phyloP scores from a whole-genome alignment of 2,888 invertebrate species.

The Pristionchus japonicus region DNA sequence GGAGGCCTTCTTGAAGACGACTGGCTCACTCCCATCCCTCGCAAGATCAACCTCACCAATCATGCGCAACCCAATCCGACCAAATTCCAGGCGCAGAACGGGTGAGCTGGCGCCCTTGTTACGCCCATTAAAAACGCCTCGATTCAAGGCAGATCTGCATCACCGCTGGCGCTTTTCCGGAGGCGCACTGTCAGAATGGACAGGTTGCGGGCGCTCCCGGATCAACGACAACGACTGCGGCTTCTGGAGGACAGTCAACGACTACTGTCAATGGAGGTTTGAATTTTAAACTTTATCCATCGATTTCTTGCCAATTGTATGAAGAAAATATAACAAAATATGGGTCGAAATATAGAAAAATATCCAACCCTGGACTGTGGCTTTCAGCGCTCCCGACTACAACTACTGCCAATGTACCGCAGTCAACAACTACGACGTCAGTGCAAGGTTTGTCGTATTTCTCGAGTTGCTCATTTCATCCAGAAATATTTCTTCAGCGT shows the following conservation, averaged over 20 bases:
- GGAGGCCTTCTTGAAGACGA: constrained; percentile 48
- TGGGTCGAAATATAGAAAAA: no score
- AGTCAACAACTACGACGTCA: neutral
- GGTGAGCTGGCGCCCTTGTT: neutral
- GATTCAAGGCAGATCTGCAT: constrained; percentile 39
- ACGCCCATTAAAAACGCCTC: neutral
- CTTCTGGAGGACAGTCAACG: neutral
- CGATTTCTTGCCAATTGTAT: no score
- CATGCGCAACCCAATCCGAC: constrained; percentile 39
- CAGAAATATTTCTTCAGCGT: no score
- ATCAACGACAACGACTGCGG: neutral
- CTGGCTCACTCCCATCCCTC: constrained; percentile 46
- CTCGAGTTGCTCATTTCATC: no score
- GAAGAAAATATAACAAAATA: no score
- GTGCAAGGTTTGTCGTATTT: neutral
- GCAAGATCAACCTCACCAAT: constrained; percentile 15
- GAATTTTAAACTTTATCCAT: no score
- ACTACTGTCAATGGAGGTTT: neutral
- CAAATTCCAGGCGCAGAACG: neutral
- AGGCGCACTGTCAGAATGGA: neutral
- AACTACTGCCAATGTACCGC: neutral
- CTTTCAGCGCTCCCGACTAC: neutral
- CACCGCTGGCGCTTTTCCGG: constrained; percentile 27
- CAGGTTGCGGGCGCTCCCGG: neutral
- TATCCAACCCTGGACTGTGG: neutral